These are phyloP conservation scores for Chaetura pelagica DNA, from an alignment of 2,113 vertebrate genomes.

Conservation along the genomic window DNA sequence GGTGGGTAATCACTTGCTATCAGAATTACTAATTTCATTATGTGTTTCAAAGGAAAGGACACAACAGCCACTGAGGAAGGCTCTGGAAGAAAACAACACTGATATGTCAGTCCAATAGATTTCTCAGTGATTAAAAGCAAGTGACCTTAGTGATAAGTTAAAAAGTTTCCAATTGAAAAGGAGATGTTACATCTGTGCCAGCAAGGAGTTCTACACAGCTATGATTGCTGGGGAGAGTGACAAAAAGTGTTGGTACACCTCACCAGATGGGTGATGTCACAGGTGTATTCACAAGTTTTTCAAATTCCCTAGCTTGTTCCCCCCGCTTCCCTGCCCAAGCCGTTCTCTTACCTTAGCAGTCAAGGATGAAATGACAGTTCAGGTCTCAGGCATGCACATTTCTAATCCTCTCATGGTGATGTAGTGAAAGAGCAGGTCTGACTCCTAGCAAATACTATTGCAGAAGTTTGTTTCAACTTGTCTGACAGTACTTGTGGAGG, in stretches of 20 bases:
- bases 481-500: not conserved
- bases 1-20: constrained; percentile 29
- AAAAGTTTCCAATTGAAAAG: not conserved
- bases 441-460: not conserved
- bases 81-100: not conserved
- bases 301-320: not conserved
- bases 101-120: not conserved
- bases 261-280: no score
- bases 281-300: not conserved
- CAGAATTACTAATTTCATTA: constrained; percentile 7
- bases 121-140: constrained; percentile 12
- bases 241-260: not conserved
- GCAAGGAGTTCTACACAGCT: not conserved
- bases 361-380: not conserved
- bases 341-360: not conserved
- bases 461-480: not conserved
- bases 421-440: not conserved
- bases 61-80: not conserved
- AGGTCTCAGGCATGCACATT: not conserved
- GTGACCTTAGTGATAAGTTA: not conserved
- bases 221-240: not conserved
- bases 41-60: constrained; percentile 4
- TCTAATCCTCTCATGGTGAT: not conserved
- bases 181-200: not conserved
- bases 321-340: not conserved